A percentile compares a stretch with the other conserved stretches of the same genome.
These are phyloP conservation scores for Hemibagrus wyckioides DNA, from an alignment of 2,113 vertebrate genomes.

Conservation along the genomic window DNA sequence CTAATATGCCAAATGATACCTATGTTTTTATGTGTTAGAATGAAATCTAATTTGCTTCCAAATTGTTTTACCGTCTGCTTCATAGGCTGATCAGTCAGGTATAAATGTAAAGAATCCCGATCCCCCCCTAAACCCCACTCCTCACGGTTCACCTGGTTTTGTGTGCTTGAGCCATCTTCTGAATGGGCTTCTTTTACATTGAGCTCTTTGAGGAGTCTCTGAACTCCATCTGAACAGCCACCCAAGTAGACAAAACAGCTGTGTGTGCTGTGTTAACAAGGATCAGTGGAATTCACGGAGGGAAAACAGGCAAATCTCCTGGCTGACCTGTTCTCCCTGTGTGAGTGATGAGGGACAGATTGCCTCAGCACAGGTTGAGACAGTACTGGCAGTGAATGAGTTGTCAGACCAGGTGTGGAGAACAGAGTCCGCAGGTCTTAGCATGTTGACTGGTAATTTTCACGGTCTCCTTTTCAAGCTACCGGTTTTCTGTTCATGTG, in stretches of 20 bases:
- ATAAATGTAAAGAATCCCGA: background rate
- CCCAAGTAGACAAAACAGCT: constrained; percentile 32
- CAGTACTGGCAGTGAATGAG: constrained; percentile 21
- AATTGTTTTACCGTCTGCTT: background rate
- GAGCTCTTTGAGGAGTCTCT: background rate
- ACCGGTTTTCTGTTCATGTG: background rate
- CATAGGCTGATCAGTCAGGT: background rate
- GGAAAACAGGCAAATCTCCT: background rate
- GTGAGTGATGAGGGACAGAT: constrained; percentile 37
- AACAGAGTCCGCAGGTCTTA: background rate
- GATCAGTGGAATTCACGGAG: constrained; percentile 13
- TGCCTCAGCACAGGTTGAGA: constrained; percentile 28
- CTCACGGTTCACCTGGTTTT: background rate
- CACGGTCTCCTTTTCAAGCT: background rate
- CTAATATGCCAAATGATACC: background rate
- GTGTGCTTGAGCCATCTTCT: background rate
- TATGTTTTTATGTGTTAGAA: background rate
- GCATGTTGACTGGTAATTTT: constrained; percentile 5
- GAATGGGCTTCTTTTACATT: background rate
- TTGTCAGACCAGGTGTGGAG: constrained; percentile 24
- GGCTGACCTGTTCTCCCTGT: background rate
- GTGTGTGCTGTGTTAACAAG: constrained; percentile 24
- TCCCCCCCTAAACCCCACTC: too few relatives aligned
- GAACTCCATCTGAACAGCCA: constrained; percentile 23
- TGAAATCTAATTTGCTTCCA: background rate